Evolutionary conservation across 2,113 vertebrate species (phyloP).

Genomic region (Manacus vitellinus): DNA sequence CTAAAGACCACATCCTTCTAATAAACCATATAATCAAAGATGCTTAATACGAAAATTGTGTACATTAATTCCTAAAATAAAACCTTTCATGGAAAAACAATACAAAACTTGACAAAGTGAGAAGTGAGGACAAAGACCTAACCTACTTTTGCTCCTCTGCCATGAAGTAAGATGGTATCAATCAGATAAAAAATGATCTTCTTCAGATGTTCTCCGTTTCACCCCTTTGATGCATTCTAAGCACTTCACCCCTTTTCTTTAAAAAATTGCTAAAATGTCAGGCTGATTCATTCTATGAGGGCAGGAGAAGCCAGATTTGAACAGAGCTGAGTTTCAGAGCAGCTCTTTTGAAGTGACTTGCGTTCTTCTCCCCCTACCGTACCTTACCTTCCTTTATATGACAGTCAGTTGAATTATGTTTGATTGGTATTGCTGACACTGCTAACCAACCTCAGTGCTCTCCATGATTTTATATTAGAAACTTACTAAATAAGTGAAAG

Average conservation of each 20-base stretch:
- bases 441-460: slow-evolving; percentile 1
- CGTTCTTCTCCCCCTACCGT: neutral
- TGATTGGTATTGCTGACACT: slow-evolving; percentile 29
- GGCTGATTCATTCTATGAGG: slow-evolving; percentile 59
- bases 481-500: neutral
- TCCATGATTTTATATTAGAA: neutral
- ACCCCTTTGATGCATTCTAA: slow-evolving; percentile 64
- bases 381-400: slow-evolving; percentile 6
- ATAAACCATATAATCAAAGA: neutral
- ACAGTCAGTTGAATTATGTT: slow-evolving; percentile 20
- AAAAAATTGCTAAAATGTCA: slow-evolving; percentile 68
- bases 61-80: neutral
- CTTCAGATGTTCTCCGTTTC: slow-evolving; percentile 68
- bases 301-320: slow-evolving; percentile 60
- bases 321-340: slow-evolving; percentile 35
- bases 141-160: slow-evolving; percentile 9
- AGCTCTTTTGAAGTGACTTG: slow-evolving; percentile 59
- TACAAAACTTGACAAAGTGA: neutral
- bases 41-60: neutral
- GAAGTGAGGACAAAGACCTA: slow-evolving; percentile 25
- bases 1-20: neutral
- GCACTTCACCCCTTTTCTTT: slow-evolving; percentile 67
- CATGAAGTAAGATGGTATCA: neutral
- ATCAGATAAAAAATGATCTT: slow-evolving; percentile 59
- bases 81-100: slow-evolving; percentile 23